Evolutionary conservation across 1,140 invertebrate species (phyloP).

Genomic region (Piezodorus guildinii): DNA sequence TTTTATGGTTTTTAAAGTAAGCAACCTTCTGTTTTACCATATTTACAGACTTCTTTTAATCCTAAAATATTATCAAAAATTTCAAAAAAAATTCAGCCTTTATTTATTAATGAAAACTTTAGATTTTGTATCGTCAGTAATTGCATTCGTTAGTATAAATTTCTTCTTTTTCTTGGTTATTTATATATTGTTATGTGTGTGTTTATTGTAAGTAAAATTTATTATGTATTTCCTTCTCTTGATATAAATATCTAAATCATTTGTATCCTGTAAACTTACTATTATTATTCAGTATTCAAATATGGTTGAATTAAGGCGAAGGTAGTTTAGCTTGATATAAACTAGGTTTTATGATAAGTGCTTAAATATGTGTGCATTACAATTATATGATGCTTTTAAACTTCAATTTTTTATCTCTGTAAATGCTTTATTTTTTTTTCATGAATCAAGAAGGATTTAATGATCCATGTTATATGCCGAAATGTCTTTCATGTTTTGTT

Average conservation of each 20-base stretch:
- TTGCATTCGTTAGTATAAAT: neutral
- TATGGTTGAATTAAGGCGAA: neutral
- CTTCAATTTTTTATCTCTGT: constrained; percentile 1
- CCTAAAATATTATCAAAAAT: no score
- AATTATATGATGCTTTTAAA: constrained; percentile 2
- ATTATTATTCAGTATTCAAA: constrained; percentile 1
- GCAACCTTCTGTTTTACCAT: neutral
- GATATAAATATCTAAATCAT: neutral
- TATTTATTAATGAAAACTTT: no score
- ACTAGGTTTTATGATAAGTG: constrained; percentile 3
- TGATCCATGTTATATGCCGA: constrained; percentile 7
- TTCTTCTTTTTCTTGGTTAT: neutral
- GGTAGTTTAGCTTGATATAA: constrained; percentile 5
- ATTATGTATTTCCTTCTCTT: neutral
- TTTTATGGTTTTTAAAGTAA: neutral
- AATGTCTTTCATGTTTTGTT: constrained; percentile 15
- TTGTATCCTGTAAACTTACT: neutral
- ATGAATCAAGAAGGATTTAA: constrained; percentile 4
- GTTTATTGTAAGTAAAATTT: neutral
- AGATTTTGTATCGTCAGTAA: no score
- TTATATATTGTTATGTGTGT: neutral
- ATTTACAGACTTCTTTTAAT: neutral
- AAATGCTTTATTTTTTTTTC: neutral
- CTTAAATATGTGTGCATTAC: constrained; percentile 3
- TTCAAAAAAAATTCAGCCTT: no score